A percentile compares a stretch with the other conserved stretches of the same genome.
phyloP scores from a whole-genome alignment of 2,113 vertebrate species.

The Mastomys natalensis region DNA sequence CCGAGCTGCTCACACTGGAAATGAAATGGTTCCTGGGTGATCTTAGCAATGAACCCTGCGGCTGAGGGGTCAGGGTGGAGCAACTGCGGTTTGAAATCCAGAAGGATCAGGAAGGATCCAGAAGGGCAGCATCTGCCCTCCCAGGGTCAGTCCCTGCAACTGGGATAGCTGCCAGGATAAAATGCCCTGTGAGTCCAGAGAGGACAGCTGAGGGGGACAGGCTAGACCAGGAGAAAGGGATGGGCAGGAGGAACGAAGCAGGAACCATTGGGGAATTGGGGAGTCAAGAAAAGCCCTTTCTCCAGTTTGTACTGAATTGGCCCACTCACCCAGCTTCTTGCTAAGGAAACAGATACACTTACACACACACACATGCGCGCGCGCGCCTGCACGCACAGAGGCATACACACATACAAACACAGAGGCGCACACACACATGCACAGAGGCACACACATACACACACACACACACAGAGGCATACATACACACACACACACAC shows the following conservation, averaged over 20 bases:
- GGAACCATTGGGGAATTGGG: not conserved
- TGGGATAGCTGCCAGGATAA: not conserved
- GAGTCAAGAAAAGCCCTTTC: not conserved
- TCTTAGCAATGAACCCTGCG: not conserved
- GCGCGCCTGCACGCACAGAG: not conserved
- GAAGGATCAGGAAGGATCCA: not conserved
- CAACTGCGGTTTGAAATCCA: not conserved
- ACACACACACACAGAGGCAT: not conserved
- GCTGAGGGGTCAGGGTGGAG: not conserved
- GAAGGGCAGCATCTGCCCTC: not conserved
- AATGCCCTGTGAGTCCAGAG: not conserved
- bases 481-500: not conserved
- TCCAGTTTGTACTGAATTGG: not conserved
- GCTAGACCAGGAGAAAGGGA: not conserved
- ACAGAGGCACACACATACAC: not conserved
- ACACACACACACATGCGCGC: not conserved
- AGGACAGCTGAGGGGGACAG: not conserved
- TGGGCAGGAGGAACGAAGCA: not conserved
- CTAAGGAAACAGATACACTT: not conserved
- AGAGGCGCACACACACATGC: not conserved
- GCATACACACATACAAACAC: too few relatives aligned
- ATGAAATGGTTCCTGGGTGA: not conserved
- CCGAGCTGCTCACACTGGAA: too few relatives aligned
- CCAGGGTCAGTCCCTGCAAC: too few relatives aligned
- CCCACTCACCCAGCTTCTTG: not conserved